Evolutionary conservation across 2,797 vertebrate species (phyloP).

Genomic region (Manis crassicaudata): DNA sequence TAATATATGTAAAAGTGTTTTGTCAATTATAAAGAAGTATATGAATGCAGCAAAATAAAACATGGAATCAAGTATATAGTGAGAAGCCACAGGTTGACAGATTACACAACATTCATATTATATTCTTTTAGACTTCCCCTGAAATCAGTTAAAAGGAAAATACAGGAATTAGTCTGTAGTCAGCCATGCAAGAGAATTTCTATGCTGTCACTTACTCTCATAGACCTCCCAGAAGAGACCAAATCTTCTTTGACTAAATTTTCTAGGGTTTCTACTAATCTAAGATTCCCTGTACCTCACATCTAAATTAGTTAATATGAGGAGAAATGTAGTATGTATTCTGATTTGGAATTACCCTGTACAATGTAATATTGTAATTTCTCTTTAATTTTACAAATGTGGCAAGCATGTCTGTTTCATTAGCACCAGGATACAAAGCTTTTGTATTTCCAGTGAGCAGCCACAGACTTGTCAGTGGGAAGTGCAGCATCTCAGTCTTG

Average conservation of each 20-base stretch:
- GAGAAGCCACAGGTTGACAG: conserved; percentile 2
- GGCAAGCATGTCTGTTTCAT: not conserved
- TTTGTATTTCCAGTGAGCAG: conserved; percentile 31
- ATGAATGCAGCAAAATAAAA: not conserved
- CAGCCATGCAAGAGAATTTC: not conserved
- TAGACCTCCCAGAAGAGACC: conserved; percentile 1
- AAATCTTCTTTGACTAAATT: not conserved
- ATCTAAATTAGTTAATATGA: conserved; percentile 40
- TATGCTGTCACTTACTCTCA: not conserved
- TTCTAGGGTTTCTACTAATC: conserved; percentile 11
- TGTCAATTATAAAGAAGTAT: not conserved
- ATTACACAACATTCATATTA: not conserved
- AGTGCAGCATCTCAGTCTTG: conserved; percentile 52
- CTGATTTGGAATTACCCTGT: conserved; percentile 13
- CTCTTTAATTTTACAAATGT: conserved; percentile 38
- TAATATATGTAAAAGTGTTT: not conserved
- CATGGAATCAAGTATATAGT: not conserved
- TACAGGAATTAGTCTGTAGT: conserved; percentile 2
- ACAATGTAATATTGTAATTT: conserved; percentile 11
- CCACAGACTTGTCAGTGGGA: conserved; percentile 11
- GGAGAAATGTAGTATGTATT: not conserved
- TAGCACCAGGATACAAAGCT: conserved; percentile 16
- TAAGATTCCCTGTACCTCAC: not conserved
- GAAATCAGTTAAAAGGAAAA: conserved; percentile 8
- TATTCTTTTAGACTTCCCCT: not conserved